phyloP scores from a whole-genome alignment of 2,888 invertebrate species.

The Resseliella maxima region DNA sequence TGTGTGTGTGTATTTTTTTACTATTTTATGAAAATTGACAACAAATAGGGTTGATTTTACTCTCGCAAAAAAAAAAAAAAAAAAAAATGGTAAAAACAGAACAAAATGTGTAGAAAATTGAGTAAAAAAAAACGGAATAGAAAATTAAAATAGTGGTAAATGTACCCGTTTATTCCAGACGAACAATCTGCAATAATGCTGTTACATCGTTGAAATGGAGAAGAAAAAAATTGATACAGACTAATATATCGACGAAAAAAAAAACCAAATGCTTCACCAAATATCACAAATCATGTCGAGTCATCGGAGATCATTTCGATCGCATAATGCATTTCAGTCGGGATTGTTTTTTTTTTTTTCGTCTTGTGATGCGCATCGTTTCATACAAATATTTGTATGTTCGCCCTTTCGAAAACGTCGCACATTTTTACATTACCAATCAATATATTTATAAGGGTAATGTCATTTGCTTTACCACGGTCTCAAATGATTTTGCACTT shows the following conservation, averaged over 20 bases:
- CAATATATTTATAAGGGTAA: slow-evolving; percentile 36
- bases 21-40: not conserved
- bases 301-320: slow-evolving; percentile 43
- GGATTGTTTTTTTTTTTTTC: not conserved
- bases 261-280: not conserved
- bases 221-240: not conserved
- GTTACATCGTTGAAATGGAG: not conserved
- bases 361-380: slow-evolving; percentile 13
- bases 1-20: not conserved
- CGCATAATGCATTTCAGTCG: not conserved
- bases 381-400: slow-evolving; percentile 42
- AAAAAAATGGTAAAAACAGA: too few species aligned
- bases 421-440: slow-evolving; percentile 16
- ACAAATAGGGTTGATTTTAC: slow-evolving; percentile 15
- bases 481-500: not conserved
- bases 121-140: not conserved
- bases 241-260: not conserved
- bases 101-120: slow-evolving; percentile 36
- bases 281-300: slow-evolving; percentile 17
- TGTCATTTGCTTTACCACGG: slow-evolving; percentile 23
- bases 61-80: not conserved
- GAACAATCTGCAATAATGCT: not conserved
- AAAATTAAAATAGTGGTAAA: slow-evolving; percentile 40
- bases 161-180: slow-evolving; percentile 32
- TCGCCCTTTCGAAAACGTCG: not conserved